Percentiles rank a stretch among this genome's conserved stretches.
phyloP scores from a whole-genome alignment of 2,113 vertebrate species.

The Sinosuthora webbiana region DNA sequence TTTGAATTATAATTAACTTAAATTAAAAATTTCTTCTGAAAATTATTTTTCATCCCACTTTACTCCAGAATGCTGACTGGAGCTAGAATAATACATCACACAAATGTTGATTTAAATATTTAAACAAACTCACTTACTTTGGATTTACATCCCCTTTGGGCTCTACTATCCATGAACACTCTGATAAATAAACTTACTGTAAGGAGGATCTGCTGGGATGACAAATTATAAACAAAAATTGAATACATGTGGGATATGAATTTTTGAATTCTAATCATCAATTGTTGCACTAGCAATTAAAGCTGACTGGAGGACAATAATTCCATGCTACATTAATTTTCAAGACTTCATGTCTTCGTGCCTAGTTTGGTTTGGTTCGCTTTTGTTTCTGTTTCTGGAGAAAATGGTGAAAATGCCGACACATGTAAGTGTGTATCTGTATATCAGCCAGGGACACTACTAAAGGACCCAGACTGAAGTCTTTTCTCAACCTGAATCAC shows the following conservation, averaged over 20 bases:
- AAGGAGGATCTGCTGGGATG: slow-evolving; percentile 31
- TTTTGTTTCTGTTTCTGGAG: not conserved
- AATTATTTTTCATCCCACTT: not conserved
- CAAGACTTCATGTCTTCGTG: not conserved
- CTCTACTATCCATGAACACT: slow-evolving; percentile 33
- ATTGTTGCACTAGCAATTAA: slow-evolving; percentile 36
- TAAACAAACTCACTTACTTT: slow-evolving; percentile 54
- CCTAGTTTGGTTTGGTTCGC: not conserved
- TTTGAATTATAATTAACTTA: slow-evolving; percentile 8
- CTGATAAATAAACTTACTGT: slow-evolving; percentile 39
- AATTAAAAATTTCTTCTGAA: not conserved
- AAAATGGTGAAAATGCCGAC: not conserved
- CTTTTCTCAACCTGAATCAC: not conserved
- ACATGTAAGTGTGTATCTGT: not conserved
- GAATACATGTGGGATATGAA: slow-evolving; percentile 39
- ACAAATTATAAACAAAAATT: slow-evolving; percentile 62
- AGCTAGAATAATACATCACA: slow-evolving; percentile 32
- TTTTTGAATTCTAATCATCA: slow-evolving; percentile 54
- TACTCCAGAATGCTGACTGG: not conserved
- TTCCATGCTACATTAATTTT: not conserved
- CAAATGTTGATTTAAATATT: slow-evolving; percentile 54
- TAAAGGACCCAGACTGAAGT: not conserved
- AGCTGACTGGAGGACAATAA: slow-evolving; percentile 34
- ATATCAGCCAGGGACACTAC: not conserved
- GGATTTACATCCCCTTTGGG: slow-evolving; percentile 58